phyloP scores from a whole-genome alignment of 2,113 vertebrate species.

The Felis chaus region DNA sequence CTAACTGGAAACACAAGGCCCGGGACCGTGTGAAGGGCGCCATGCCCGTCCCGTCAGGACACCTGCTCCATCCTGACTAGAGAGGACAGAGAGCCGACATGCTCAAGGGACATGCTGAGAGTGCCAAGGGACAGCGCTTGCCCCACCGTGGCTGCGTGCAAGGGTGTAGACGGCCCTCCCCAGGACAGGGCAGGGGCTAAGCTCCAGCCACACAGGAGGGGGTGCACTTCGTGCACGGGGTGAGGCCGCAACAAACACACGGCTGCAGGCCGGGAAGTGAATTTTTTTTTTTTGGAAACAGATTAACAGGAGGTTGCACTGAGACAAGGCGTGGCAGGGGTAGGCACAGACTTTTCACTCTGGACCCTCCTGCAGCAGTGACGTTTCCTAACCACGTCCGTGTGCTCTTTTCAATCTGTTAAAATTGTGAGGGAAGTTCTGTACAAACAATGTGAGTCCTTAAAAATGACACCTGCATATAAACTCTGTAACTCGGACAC shows the following conservation, averaged over 20 bases:
- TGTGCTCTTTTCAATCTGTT: background rate
- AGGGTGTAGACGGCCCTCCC: background rate
- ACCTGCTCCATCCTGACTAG: accelerated
- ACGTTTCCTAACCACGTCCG: background rate
- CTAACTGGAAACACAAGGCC: accelerated
- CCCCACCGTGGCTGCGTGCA: accelerated
- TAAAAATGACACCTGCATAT: slow-evolving; percentile 8
- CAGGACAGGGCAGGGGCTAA: accelerated
- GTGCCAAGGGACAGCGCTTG: background rate
- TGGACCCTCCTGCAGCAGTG: background rate
- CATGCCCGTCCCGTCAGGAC: accelerated
- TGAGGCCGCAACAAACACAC: accelerated
- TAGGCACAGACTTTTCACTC: background rate
- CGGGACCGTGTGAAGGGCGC: too few species aligned
- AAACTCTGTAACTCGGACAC: slow-evolving; percentile 56
- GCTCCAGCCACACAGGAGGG: too few species aligned
- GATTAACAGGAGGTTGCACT: background rate
- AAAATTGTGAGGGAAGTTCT: background rate
- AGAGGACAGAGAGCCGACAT: background rate
- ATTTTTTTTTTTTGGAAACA: background rate
- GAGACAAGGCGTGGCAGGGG: background rate
- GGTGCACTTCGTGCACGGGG: background rate
- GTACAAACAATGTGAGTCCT: background rate
- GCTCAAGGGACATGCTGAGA: background rate
- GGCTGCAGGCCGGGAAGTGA: accelerated